Conservation (phyloP, 2,888 invertebrate genomes). For the Stenchaetothrips biformis region DNA sequence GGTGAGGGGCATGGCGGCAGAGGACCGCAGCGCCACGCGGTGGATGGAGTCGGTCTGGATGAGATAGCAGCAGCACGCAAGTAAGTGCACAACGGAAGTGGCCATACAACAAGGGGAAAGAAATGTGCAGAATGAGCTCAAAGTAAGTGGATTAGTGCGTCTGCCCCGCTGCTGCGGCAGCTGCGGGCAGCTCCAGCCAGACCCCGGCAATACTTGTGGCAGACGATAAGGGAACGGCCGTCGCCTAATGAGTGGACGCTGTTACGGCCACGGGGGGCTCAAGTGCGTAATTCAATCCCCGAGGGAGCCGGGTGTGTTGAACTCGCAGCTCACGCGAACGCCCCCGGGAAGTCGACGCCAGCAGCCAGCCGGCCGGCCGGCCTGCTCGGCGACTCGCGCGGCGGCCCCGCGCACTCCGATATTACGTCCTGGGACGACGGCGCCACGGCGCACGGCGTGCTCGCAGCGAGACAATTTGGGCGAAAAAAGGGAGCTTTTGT, state of each 20-base stretch:
- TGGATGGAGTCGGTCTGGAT: too few relatives aligned
- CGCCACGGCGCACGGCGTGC: background rate
- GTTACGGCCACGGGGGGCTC: background rate
- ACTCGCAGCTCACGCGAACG: background rate
- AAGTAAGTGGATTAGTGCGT: background rate
- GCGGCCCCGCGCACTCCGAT: background rate
- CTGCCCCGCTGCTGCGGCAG: background rate
- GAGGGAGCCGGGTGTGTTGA: background rate
- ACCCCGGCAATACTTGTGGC: too few relatives aligned
- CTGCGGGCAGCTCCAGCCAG: background rate
- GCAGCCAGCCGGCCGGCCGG: too few relatives aligned
- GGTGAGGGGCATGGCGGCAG: background rate
- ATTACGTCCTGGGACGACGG: background rate
- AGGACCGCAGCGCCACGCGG: too few relatives aligned
- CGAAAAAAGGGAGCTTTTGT: too few relatives aligned
- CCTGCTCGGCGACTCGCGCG: too few relatives aligned
- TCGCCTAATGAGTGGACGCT: slow-evolving; percentile 20
- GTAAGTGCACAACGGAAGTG: too few relatives aligned
- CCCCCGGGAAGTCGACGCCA: too few relatives aligned
- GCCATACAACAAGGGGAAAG: background rate
- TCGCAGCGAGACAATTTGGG: too few relatives aligned
- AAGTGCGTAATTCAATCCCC: slow-evolving; percentile 16
- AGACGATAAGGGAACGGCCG: background rate
- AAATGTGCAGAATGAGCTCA: background rate
- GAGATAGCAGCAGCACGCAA: too few relatives aligned